Evolutionary conservation across 2,888 invertebrate species (phyloP).

Genomic region (Conomelus anceps): DNA sequence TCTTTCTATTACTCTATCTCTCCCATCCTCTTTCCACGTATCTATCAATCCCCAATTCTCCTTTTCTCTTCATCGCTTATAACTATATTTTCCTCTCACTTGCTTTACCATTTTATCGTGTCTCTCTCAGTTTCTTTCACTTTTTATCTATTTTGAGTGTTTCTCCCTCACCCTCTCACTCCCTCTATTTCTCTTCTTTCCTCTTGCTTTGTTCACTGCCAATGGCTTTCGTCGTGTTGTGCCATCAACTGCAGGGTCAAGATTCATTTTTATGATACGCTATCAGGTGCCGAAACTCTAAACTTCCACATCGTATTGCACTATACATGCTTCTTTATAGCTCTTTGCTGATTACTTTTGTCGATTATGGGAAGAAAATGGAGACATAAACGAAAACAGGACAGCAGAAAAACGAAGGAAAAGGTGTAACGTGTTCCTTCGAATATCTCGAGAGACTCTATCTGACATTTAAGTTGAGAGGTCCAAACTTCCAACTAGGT

Average conservation of each 20-base stretch:
- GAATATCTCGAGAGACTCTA: neutral
- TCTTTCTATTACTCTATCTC: neutral
- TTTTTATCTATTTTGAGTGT: too few relatives aligned
- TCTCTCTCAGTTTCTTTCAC: too few relatives aligned
- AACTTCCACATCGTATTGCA: neutral
- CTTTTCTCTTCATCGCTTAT: too few relatives aligned
- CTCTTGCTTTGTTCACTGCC: neutral
- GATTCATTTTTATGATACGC: neutral
- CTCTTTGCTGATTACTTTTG: neutral
- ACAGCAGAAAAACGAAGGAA: neutral
- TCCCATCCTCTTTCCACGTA: too few relatives aligned
- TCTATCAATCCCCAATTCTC: too few relatives aligned
- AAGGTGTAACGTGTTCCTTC: neutral
- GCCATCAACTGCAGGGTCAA: neutral
- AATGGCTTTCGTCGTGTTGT: neutral
- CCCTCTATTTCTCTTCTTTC: neutral
- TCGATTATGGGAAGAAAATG: neutral
- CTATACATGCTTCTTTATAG: neutral
- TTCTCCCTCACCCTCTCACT: neutral
- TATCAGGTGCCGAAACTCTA: neutral
- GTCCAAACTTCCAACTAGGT: neutral
- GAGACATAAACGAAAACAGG: neutral
- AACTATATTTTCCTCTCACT: too few relatives aligned
- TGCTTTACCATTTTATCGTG: too few relatives aligned
- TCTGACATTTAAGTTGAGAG: neutral